Conservation (phyloP, 2,888 invertebrate genomes). For the Phortica okadai region DNA sequence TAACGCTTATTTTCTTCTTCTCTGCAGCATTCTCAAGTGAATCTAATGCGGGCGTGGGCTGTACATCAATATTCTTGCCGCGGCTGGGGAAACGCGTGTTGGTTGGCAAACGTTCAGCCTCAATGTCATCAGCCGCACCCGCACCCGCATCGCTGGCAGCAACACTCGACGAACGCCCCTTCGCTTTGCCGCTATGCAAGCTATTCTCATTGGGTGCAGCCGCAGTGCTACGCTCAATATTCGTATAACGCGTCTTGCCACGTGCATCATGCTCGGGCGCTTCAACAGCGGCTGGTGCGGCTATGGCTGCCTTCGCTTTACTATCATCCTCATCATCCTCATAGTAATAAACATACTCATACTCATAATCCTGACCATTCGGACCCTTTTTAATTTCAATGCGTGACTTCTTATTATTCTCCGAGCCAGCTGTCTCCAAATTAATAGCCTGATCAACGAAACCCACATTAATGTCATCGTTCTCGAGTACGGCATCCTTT, state of each 20-base stretch:
- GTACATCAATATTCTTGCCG: slow-evolving; percentile 77
- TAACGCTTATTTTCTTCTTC: slow-evolving; percentile 76
- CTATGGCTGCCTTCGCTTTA: slow-evolving; percentile 74
- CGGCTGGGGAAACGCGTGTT: slow-evolving; percentile 91
- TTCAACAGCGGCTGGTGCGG: slow-evolving; percentile 50
- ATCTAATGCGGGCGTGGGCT: slow-evolving; percentile 79
- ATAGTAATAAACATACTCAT: slow-evolving; percentile 94
- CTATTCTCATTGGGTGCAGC: slow-evolving; percentile 80
- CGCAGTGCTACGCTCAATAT: slow-evolving; percentile 74
- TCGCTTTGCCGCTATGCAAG: slow-evolving; percentile 81
- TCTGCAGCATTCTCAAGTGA: slow-evolving; percentile 79
- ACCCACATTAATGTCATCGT: slow-evolving; percentile 67
- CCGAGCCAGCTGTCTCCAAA: slow-evolving; percentile 82
- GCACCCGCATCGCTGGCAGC: slow-evolving; percentile 25
- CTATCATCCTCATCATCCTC: slow-evolving; percentile 85
- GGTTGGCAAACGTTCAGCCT: slow-evolving; percentile 81
- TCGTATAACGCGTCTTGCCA: slow-evolving; percentile 77
- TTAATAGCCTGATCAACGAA: slow-evolving; percentile 78
- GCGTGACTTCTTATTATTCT: slow-evolving; percentile 83
- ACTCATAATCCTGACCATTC: slow-evolving; percentile 93
- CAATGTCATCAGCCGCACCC: slow-evolving; percentile 61
- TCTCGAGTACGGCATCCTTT: slow-evolving; percentile 49
- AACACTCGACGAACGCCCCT: slow-evolving; percentile 72
- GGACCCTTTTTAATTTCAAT: slow-evolving; percentile 92
- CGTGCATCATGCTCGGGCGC: slow-evolving; percentile 75